phyloP scores from a whole-genome alignment of 2,113 vertebrate genomes.

The Antennarius striatus region DNA sequence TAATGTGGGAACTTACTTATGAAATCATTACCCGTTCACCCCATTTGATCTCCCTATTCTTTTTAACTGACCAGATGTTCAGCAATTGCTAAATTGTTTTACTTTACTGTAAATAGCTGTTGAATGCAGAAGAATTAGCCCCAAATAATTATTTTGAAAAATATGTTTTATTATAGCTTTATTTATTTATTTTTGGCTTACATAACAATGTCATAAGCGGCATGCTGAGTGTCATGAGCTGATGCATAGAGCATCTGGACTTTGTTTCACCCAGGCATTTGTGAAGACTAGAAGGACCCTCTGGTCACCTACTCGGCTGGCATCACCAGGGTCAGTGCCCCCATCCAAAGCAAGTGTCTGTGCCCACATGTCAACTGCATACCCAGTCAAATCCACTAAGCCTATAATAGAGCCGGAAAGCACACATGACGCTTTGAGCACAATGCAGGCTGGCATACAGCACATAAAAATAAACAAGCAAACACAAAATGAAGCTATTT shows the following conservation, averaged over 20 bases:
- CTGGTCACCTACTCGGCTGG: constrained; percentile 41
- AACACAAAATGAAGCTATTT: constrained; percentile 16
- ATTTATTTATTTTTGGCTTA: constrained; percentile 47
- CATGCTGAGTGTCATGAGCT: constrained; percentile 38
- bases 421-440: constrained; percentile 49
- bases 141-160: constrained; percentile 56
- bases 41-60: constrained; percentile 80
- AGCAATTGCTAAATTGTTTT: constrained; percentile 69
- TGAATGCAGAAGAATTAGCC: constrained; percentile 59
- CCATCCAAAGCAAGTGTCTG: constrained; percentile 67
- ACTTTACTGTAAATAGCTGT: constrained; percentile 61
- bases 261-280: constrained; percentile 52
- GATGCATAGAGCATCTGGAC: constrained; percentile 45
- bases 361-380: constrained; percentile 63
- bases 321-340: constrained; percentile 65
- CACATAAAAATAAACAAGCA: constrained; percentile 50
- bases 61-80: constrained; percentile 82
- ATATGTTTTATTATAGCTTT: neutral
- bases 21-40: constrained; percentile 75
- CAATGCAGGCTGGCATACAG: constrained; percentile 56
- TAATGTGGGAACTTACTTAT: constrained; percentile 79
- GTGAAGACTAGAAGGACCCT: constrained; percentile 38
- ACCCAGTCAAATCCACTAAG: constrained; percentile 72
- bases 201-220: constrained; percentile 55
- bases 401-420: constrained; percentile 56